Evolutionary conservation across 1,140 invertebrate species (phyloP), one percentile per base, ranked within the genome.

Genomic region (Conus ventricosus): DNA sequence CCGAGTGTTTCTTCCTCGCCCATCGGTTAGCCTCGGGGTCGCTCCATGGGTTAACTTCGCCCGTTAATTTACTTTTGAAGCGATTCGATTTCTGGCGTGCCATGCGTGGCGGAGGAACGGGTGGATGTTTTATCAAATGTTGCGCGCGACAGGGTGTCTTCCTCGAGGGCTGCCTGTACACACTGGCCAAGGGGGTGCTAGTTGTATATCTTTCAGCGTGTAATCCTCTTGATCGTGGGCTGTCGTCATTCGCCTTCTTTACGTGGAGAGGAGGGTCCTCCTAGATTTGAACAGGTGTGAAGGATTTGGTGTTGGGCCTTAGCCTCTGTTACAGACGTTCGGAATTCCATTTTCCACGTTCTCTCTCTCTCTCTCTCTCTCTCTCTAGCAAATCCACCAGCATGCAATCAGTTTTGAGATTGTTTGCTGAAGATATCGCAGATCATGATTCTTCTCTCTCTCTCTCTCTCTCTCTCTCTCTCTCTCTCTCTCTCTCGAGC

Each of bases 271-370:
- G 76, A 8, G 25, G 25, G 8, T 20, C 76, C 39, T 51, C 10
- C 76, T 51, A 27, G 25, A 23, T 80, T 80, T 80, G 76, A 80
- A 80, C 76, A 80, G 76, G 76, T 80, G 76, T 20, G 76, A 80
- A 80, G 76, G 76, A 80, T 80, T 80, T 80, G 76, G 13, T 51
- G 10, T 3, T 13, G 10, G 8, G 23, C 25, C 11, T 27, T 15
- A 25, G 10, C 13, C 25, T 23, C 11, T 15, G 39, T 80, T 80
- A 75, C n/a, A 20, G 17, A 25, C n/a, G 8, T n/a, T 25, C 8
- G 71, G 8, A 75, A 25, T 75, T 75, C n/a, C 71, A 20, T 75
- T 75, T 8, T n/a, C 17, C n/a, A 39, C 39, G 39, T 39, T 39
- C 39, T 39, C 39, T 39, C 39, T 39, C 39, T 39, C 39, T 39